A percentile compares a stretch with the other conserved stretches of the same genome.
These are phyloP conservation scores for Opisthograptis luteolata DNA, from an alignment of 2,888 invertebrate species.

Conservation along the genomic window DNA sequence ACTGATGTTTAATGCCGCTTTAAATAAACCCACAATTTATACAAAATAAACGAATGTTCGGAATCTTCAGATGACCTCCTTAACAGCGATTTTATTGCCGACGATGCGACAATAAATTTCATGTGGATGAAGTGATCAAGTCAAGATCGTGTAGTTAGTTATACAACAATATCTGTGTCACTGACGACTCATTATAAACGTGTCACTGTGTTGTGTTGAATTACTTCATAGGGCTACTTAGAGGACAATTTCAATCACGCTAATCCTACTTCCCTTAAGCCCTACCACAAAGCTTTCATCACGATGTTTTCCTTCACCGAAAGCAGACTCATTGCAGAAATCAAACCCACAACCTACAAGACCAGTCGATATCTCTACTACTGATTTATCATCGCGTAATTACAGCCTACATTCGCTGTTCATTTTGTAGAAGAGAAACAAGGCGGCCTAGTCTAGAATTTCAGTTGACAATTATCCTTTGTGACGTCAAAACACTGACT, in stretches of 20 bases:
- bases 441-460: too few species aligned
- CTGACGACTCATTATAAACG: slow-evolving; percentile 36
- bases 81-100: slow-evolving; percentile 65
- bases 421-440: too few species aligned
- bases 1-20: slow-evolving; percentile 42
- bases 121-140: slow-evolving; percentile 47
- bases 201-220: slow-evolving; percentile 23
- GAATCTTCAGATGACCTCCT: slow-evolving; percentile 64
- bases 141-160: slow-evolving; percentile 50
- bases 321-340: too few species aligned
- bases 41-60: slow-evolving; percentile 52
- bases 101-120: slow-evolving; percentile 67
- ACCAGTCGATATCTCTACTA: too few species aligned
- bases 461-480: neutral
- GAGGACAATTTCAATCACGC: too few species aligned
- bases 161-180: slow-evolving; percentile 69
- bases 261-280: too few species aligned
- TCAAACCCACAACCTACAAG: too few species aligned
- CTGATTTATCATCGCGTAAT: too few species aligned
- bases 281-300: too few species aligned
- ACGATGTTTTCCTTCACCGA: too few species aligned
- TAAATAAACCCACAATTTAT: slow-evolving; percentile 56
- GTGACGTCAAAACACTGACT: neutral
- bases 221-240: slow-evolving; percentile 14
- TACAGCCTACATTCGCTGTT: too few species aligned